Percentiles rank a stretch among this genome's conserved stretches.
Evolutionary conservation across 2,113 vertebrate genomes (phyloP).

Genomic region (Scopus umbretta): DNA sequence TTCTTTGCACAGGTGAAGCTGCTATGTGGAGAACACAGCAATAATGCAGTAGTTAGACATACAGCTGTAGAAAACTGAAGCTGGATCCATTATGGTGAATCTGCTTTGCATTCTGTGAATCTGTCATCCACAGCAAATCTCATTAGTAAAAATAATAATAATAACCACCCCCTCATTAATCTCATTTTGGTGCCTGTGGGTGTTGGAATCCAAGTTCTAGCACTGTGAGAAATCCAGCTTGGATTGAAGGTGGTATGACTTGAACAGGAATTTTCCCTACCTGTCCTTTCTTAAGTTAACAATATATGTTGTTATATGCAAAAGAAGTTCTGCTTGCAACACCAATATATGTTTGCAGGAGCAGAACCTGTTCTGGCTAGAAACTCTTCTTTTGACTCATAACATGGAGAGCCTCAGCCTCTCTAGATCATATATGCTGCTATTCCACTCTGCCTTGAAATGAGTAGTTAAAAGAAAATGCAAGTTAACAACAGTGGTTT

Average conservation of each 20-base stretch:
- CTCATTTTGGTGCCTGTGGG: neutral
- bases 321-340: neutral
- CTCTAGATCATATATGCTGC: neutral
- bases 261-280: neutral
- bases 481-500: neutral
- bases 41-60: neutral
- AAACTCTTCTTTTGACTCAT: neutral
- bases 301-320: neutral
- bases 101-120: neutral
- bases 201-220: neutral
- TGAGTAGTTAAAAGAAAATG: neutral
- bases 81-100: neutral
- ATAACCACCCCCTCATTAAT: neutral
- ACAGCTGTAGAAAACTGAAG: neutral
- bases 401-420: neutral
- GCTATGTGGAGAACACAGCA: neutral
- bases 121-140: neutral
- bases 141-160: neutral
- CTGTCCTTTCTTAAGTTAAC: neutral
- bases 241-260: neutral
- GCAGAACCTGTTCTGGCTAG: neutral
- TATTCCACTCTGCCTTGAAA: neutral
- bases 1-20: neutral
- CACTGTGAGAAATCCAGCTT: neutral
- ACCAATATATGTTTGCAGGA: neutral